Evolutionary conservation across 2,797 vertebrate species (phyloP).

Genomic region (Sebastiscus albofasciatus): DNA sequence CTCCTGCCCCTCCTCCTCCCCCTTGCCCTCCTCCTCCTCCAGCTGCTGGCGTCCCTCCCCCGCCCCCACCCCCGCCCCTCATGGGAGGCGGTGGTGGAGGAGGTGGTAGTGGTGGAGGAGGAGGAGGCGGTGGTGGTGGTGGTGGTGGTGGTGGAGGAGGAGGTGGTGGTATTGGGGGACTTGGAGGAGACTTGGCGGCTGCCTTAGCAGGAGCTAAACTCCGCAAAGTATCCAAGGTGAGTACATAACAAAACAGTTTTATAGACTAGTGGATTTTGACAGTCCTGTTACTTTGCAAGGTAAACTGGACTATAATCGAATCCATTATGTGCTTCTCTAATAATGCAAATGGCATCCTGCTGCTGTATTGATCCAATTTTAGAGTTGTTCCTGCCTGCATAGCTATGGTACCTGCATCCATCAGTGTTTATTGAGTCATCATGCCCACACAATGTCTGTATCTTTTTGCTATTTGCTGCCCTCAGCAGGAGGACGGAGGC

Average conservation of each 20-base stretch:
- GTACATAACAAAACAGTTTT: background rate
- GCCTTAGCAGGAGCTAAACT: conserved; percentile 91
- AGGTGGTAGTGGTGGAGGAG: conserved; percentile 36
- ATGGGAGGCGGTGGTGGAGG: conserved; percentile 28
- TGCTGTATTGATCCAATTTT: background rate
- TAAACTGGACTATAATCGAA: background rate
- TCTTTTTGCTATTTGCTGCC: conserved; percentile 49
- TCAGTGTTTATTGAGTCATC: conserved; percentile 7
- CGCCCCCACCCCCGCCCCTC: conserved; percentile 86
- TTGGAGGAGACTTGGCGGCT: conserved; percentile 83
- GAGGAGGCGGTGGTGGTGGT: conserved; percentile 55
- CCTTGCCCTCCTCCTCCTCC: conserved; percentile 65
- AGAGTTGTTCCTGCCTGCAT: background rate
- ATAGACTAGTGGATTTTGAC: background rate
- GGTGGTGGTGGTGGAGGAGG: conserved; percentile 66
- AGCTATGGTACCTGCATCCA: background rate
- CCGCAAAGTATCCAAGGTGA: conserved; percentile 89
- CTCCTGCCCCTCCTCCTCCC: conserved; percentile 53
- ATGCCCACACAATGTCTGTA: background rate
- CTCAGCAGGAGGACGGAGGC: conserved; percentile 81
- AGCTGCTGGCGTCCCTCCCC: conserved; percentile 49
- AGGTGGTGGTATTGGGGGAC: conserved; percentile 54
- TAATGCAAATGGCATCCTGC: background rate
- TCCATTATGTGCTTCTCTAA: background rate
- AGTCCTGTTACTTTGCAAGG: background rate